Evolutionary conservation across 2,797 vertebrate species (phyloP), one percentile per base, ranked within the genome.

Genomic region (Etheostoma nigrum): DNA sequence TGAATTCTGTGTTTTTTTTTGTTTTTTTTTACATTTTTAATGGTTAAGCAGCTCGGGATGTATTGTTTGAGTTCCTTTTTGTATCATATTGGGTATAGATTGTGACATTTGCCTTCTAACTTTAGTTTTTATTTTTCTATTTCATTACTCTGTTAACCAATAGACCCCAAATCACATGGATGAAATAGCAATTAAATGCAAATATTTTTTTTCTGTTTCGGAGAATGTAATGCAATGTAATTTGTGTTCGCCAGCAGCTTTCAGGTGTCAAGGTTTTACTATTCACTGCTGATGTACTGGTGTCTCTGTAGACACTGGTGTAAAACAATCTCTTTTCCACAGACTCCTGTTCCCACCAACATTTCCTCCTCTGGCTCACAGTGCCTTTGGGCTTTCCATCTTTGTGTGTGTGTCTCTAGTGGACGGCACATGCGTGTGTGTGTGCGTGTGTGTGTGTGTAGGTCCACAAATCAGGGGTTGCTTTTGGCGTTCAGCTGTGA

Each of bases 351-450:
- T 93, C 80, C 67, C 85, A 30, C 76, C 90, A 92, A 94, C 94
- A 94, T 94, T 95, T 94, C 83, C 85, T 91, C 88, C 72, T 83
- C 85, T 90, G 88, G 92, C 93, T 90, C 82, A 69, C 86, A 74
- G 78, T 77, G 74, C 91, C 91, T 92, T 82, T 85, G 82, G 89
- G 87, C 90, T 92, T 64, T 78, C 69, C 64, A 48, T 48, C 44
- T 68, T 12, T 83, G 59, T 72, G 53, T 72, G 66, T 74, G 53
- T 61, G 16, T 42, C 10, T 21, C 49, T 73, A 45, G 36, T 18
- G 60, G 65, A 76, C 11, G 36, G 36, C 27, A 10, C 44, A 84
- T 36, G n/a, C 51, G 13, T 25, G 33, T 25, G 2, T 58, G 36
- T 18, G 36, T 30, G 47, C 36, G 33, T 33, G 33, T 36, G 33